Evolutionary conservation across 64 coral and sea anemone species (phyloP), one percentile per base, ranked within the genome.

Genomic region (Montipora cactus): DNA sequence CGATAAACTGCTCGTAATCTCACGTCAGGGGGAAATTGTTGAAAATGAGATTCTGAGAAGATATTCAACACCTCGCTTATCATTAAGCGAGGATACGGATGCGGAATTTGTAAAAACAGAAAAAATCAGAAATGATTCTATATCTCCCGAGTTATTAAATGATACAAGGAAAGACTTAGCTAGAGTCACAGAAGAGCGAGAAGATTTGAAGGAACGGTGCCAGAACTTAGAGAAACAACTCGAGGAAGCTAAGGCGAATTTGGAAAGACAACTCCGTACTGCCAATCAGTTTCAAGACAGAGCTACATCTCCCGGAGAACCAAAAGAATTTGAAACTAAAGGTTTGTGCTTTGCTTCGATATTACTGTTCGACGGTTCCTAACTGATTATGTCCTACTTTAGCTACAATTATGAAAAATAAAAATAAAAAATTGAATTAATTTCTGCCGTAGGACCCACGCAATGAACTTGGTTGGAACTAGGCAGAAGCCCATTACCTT

Each of bases 281-380:
- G 59, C 47, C 22, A 90, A 25, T 81, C 28, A 37, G 1, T 49
- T 90, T 9, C 78, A 90, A 3, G 78, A 90, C 62, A 69, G 89
- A 79, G 59, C 89, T 15, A 90, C 89, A 12, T 90, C 89, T 11
- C 89, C 89, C 3, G 67, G 81, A 47, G 58, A 84, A 10, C 14
- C 15, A 67, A 19, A 3, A 1, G 57, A 84, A 16, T 47, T 10
- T 44, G 81, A 47, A 7, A 47, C 19, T 67, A 58, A 84, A 47
- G 81, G 81, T 84, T 37, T 22, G 28, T 37, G 28, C 28, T 37
- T 37, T 37, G 28, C 28, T 37, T 37, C 28, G 28, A 37, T 37
- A 37, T 37, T 37, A 37, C 28, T 37, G 1, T 37, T 37, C 28
- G 28, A 37, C 28, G 28, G 28, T 37, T 37, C 28, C 28, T 37